Evolutionary conservation across 1,140 invertebrate genomes (phyloP), one percentile per base, ranked within the genome.

Genomic region (Drosophila novamexicana): DNA sequence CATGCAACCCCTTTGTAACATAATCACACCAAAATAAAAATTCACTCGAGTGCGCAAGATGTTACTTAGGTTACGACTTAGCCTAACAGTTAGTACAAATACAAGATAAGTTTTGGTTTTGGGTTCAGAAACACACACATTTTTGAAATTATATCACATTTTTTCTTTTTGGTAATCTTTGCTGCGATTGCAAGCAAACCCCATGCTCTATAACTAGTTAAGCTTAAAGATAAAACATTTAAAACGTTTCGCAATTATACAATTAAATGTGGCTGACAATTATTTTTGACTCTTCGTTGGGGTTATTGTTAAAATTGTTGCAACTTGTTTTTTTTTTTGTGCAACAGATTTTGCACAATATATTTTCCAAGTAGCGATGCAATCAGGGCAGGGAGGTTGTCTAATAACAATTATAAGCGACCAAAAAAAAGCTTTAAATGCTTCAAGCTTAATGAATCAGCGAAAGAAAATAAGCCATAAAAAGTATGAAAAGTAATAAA

Each of bases 131-230:
- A 86, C 44, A 66, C 70, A 90, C 74, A 90, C 74, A 88, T 88
- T 88, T 88, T 88, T 89, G 67, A 88, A 88, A 88, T 88, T 75
- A 88, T 88, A 88, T 88, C 84, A 88, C 84, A 88, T 75, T 84
- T 83, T 76, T 73, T 36, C 42, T 72, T 64, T 66, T 75, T 81
- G 32, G 59, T 65, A 65, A 63, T 32, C 16, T 39, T 52, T 73
- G 63, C 36, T 57, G 67, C 66, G 40, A 65, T 10, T 56, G 52
- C 53, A 40, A 57, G n/a, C 59, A 65, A 79, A 82, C 81, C 65
- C 79, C 59, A 32, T 29, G 39, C 53, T 80, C 22, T 57, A 45
- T 14, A 70, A 67, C 81, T 83, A 82, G 81, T 57, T 64, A 75
- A 69, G 83, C 82, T 82, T 88, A 86, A 59, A 56, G 57, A 16